Percentiles rank a stretch among this genome's conserved stretches.
These are phyloP conservation scores for Paralinhomoeus sp. DNA, from an alignment of 2,888 invertebrate genomes.

Conservation along the genomic window DNA sequence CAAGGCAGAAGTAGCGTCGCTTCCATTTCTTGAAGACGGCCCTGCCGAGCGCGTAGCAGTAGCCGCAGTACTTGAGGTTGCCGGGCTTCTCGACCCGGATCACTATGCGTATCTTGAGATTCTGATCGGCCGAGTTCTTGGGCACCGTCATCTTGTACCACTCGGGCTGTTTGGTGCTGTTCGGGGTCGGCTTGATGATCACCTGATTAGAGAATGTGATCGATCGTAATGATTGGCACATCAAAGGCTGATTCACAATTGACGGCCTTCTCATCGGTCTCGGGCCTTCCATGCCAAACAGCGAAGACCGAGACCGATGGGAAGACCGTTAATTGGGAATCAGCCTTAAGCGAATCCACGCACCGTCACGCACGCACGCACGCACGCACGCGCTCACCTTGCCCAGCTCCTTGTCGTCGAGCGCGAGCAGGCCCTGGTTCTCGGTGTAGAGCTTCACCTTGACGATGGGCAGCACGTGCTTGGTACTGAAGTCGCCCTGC, in stretches of 20 bases:
- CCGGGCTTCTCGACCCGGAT: conserved; percentile 95
- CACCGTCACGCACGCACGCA: too few species aligned
- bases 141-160: conserved; percentile 94
- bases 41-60: conserved; percentile 42
- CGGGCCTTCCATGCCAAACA: too few species aligned
- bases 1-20: conserved; percentile 84
- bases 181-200: conserved; percentile 38
- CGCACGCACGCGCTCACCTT: conserved; percentile 42
- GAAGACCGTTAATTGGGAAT: too few species aligned
- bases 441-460: conserved; percentile 95
- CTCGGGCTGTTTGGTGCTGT: conserved; percentile 38
- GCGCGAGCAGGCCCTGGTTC: conserved; percentile 82
- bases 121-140: conserved; percentile 81
- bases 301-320: too few species aligned
- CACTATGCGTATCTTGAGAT: conserved; percentile 82
- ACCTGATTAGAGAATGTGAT: conserved; percentile 23
- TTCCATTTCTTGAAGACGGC: conserved; percentile 99
- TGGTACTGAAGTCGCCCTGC: conserved; percentile 95
- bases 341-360: too few species aligned
- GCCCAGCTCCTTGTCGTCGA: conserved; percentile 94
- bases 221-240: too few species aligned
- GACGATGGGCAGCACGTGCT: conserved; percentile 81
- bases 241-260: too few species aligned
- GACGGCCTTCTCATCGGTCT: too few species aligned
- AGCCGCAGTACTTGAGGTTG: conserved; percentile 96